phyloP scores from a whole-genome alignment of 2,113 vertebrate species.

The Balaenoptera acutorostrata region DNA sequence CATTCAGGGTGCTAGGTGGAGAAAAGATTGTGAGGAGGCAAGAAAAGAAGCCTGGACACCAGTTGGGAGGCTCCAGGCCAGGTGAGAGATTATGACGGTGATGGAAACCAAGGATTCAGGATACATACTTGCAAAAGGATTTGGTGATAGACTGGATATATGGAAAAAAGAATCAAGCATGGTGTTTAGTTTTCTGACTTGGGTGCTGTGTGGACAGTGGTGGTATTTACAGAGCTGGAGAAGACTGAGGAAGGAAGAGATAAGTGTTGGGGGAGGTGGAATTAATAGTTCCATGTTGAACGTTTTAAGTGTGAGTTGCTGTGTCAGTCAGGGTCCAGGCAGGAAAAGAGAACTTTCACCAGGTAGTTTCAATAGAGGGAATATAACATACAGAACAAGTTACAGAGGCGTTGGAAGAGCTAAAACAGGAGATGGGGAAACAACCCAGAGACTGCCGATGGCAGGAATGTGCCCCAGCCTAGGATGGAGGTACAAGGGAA shows the following conservation, averaged over 20 bases:
- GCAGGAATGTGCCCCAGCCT: too few species aligned
- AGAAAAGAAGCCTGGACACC: neutral
- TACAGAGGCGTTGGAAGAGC: neutral
- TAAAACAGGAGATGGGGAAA: neutral
- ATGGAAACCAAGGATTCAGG: neutral
- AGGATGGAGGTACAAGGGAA: neutral
- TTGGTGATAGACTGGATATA: neutral
- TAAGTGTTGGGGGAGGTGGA: fast-evolving
- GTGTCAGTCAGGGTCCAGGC: neutral
- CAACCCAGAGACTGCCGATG: neutral
- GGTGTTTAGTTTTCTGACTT: neutral
- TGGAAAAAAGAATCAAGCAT: neutral
- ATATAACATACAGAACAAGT: neutral
- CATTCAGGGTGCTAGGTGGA: neutral
- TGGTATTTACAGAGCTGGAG: neutral
- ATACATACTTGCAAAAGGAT: neutral
- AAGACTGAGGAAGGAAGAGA: neutral
- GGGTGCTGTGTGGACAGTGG: neutral
- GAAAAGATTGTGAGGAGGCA: neutral
- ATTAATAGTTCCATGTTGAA: neutral
- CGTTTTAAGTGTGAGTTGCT: neutral
- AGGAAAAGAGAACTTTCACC: neutral
- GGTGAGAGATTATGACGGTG: fast-evolving
- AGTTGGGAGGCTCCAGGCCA: neutral
- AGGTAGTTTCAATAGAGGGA: neutral